phyloP scores from a whole-genome alignment of 2,797 vertebrate species.

The Premnoplex brunnescens region DNA sequence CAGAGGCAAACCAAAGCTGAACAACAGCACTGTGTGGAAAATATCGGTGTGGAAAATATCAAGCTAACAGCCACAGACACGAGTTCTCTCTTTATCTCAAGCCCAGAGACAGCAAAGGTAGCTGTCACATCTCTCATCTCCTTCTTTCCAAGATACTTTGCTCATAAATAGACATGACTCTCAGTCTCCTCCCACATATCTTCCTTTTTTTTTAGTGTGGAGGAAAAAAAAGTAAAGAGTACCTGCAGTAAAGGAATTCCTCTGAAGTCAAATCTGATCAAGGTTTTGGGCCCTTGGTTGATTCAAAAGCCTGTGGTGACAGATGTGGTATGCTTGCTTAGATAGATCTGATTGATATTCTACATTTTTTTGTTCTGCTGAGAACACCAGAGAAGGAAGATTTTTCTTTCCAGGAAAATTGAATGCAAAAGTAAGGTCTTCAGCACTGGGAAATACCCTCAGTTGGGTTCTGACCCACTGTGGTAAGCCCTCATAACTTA shows the following conservation, averaged over 20 bases:
- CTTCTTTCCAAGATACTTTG: neutral
- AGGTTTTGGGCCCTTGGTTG: conserved; percentile 33
- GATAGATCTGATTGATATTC: conserved; percentile 34
- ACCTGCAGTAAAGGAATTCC: conserved; percentile 3
- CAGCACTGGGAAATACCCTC: neutral
- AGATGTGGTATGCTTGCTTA: conserved; percentile 46
- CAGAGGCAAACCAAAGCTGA: neutral
- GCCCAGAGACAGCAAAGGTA: neutral
- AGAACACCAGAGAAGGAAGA: neutral
- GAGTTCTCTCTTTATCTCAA: neutral
- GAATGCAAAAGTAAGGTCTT: neutral
- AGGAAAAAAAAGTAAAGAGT: neutral
- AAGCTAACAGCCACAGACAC: neutral
- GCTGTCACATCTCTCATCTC: neutral
- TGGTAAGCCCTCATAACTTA: neutral
- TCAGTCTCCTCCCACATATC: neutral
- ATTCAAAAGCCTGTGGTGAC: conserved; percentile 51
- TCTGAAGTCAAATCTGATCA: conserved; percentile 54
- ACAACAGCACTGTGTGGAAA: neutral
- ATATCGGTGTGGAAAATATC: neutral
- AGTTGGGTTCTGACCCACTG: neutral
- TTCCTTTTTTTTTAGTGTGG: neutral
- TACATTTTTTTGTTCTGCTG: neutral
- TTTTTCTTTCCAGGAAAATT: conserved; percentile 20
- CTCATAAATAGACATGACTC: neutral